These are phyloP conservation scores for Enteromius argenteus DNA, from an alignment of 2,797 vertebrate genomes.

Conservation along the genomic window DNA sequence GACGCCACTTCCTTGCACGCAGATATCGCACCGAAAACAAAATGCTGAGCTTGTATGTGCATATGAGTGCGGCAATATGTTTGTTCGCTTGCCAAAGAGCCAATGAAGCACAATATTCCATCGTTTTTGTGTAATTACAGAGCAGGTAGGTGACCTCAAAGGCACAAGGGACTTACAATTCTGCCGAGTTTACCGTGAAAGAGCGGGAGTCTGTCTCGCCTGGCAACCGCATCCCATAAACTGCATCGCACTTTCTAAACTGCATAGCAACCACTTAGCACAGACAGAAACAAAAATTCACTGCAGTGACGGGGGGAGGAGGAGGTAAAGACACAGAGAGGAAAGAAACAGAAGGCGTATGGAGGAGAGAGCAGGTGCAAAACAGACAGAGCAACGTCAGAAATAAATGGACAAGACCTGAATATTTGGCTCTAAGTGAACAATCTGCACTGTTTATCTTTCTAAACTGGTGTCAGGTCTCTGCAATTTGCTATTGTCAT, in stretches of 20 bases:
- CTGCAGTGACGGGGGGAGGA: slow-evolving; percentile 30
- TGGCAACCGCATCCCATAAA: slow-evolving; percentile 58
- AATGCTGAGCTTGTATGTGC: slow-evolving; percentile 16
- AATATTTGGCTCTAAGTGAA: neutral
- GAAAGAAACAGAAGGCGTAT: neutral
- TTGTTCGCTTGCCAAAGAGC: neutral
- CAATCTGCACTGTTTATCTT: neutral
- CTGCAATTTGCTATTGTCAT: slow-evolving; percentile 5
- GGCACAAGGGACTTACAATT: slow-evolving; percentile 33
- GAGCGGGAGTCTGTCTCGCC: slow-evolving; percentile 31
- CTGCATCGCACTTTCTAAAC: slow-evolving; percentile 36
- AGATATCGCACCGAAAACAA: neutral
- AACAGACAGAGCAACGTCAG: slow-evolving; percentile 35
- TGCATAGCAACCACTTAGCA: slow-evolving; percentile 55
- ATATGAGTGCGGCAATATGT: neutral
- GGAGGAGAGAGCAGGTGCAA: slow-evolving; percentile 3
- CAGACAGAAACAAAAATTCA: slow-evolving; percentile 41
- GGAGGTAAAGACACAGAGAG: slow-evolving; percentile 10
- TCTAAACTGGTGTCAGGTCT: neutral
- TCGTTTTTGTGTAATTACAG: slow-evolving; percentile 40
- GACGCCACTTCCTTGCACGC: slow-evolving; percentile 2
- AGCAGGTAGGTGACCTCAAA: slow-evolving; percentile 48
- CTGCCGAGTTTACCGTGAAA: slow-evolving; percentile 38
- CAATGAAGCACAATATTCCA: neutral
- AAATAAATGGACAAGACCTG: slow-evolving; percentile 4